Conservation (phyloP, 1,140 invertebrate species). For the Drosophila paulistorum region DNA sequence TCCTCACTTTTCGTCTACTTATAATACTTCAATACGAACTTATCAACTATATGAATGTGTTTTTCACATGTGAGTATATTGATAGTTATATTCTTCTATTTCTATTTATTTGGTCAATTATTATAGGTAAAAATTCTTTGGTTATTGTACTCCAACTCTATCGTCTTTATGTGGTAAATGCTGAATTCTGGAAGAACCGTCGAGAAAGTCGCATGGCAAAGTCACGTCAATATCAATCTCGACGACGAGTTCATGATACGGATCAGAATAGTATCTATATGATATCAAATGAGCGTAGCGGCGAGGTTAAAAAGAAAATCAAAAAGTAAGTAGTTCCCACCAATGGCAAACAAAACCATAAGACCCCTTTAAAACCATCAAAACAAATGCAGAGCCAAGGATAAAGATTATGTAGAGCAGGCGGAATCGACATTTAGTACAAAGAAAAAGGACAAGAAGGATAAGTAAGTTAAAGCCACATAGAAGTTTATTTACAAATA, state of each 20-base stretch:
- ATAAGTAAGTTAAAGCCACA: conserved; percentile 52
- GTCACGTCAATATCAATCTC: conserved; percentile 82
- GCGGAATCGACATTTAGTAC: conserved; percentile 74
- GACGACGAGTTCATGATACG: conserved; percentile 77
- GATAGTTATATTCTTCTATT: background rate
- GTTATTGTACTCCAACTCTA: conserved; percentile 94
- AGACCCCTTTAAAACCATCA: background rate
- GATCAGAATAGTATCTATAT: conserved; percentile 84
- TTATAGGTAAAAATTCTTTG: conserved; percentile 91
- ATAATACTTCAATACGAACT: conserved; percentile 94
- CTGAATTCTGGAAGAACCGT: conserved; percentile 85
- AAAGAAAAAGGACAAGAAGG: conserved; percentile 68
- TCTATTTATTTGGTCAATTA: conserved; percentile 68
- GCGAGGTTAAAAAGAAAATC: conserved; percentile 74
- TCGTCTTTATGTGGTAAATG: conserved; percentile 91
- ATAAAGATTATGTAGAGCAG: conserved; percentile 65
- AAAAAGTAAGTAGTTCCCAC: conserved; percentile 56
- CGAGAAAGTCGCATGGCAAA: conserved; percentile 80
- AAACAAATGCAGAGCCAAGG: conserved; percentile 54
- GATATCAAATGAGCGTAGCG: conserved; percentile 84
- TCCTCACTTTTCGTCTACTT: conserved; percentile 91
- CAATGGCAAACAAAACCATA: background rate
- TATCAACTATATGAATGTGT: conserved; percentile 96
- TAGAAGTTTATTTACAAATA: background rate
- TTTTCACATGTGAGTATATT: conserved; percentile 91